These are phyloP conservation scores for Hemibagrus wyckioides DNA, from an alignment of 2,113 vertebrate species.

Conservation along the genomic window DNA sequence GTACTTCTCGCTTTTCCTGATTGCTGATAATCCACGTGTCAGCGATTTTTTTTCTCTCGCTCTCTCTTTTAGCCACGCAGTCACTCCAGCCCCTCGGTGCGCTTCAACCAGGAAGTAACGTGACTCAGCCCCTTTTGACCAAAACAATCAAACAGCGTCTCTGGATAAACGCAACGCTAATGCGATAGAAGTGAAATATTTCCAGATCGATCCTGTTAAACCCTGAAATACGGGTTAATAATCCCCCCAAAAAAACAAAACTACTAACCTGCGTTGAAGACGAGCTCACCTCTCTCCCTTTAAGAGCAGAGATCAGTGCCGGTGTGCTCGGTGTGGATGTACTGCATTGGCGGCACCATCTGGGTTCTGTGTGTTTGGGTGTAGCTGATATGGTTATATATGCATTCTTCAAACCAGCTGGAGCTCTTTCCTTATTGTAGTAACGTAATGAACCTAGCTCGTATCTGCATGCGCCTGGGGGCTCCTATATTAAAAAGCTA, in stretches of 20 bases:
- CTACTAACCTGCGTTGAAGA: not conserved
- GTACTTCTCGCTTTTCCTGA: conserved; percentile 59
- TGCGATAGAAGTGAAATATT: not conserved
- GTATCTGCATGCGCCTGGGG: not conserved
- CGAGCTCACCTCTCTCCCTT: not conserved
- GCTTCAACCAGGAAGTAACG: conserved; percentile 60
- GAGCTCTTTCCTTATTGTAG: not conserved
- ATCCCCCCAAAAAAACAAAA: not conserved
- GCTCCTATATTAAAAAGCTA: too few relatives aligned
- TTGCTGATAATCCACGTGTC: conserved; percentile 77
- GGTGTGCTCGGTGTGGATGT: not conserved
- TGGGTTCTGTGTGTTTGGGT: not conserved
- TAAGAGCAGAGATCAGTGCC: not conserved
- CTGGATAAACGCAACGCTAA: not conserved
- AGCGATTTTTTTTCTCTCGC: conserved; percentile 62
- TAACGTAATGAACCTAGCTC: not conserved
- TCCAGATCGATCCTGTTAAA: not conserved
- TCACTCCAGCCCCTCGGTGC: conserved; percentile 62
- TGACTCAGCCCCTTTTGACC: conserved; percentile 55
- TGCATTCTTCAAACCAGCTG: not conserved
- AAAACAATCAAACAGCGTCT: not conserved
- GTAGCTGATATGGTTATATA: too few relatives aligned
- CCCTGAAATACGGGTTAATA: not conserved
- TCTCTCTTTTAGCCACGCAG: conserved; percentile 58
- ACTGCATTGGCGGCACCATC: not conserved